Conservation (phyloP, 2,888 invertebrate species). For the Tyria jacobaeae region DNA sequence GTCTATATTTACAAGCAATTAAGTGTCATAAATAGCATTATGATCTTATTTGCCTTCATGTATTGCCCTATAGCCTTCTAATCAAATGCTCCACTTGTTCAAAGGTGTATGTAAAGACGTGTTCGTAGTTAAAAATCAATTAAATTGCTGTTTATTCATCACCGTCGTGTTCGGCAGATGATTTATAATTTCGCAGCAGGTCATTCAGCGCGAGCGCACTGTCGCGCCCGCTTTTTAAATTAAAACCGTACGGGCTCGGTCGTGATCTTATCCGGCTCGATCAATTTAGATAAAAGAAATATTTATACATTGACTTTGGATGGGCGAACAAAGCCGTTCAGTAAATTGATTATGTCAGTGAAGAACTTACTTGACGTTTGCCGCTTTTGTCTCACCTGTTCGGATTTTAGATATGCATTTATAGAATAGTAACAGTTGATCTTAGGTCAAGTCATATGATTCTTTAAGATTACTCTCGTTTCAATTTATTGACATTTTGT, state of each 20-base stretch:
- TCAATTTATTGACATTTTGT: conserved; percentile 20
- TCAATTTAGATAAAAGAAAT: conserved; percentile 87
- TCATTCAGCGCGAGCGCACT: conserved; percentile 72
- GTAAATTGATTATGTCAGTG: conserved; percentile 84
- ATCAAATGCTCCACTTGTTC: conserved; percentile 66
- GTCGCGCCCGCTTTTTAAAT: conserved; percentile 82
- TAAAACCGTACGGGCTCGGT: conserved; percentile 80
- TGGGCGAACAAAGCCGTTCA: conserved; percentile 82
- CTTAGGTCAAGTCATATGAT: conserved; percentile 21
- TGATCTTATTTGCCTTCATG: conserved; percentile 20
- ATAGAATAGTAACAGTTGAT: conserved; percentile 23
- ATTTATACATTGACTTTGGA: conserved; percentile 84
- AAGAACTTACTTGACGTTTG: conserved; percentile 70
- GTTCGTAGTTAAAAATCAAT: conserved; percentile 82
- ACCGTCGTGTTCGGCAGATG: conserved; percentile 66
- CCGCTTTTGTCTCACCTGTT: conserved; percentile 74
- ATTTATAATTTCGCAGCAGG: conserved; percentile 86
- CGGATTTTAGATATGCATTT: conserved; percentile 65
- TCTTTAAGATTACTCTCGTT: conserved; percentile 22
- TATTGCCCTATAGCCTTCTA: conserved; percentile 44
- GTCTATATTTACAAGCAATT: not conserved
- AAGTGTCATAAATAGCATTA: conserved; percentile 24
- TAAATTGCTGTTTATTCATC: conserved; percentile 83
- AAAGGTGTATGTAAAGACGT: conserved; percentile 73
- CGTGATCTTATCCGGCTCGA: conserved; percentile 84